Percentiles rank a stretch among this genome's conserved stretches.
These are phyloP conservation scores for Lates japonicus DNA, from an alignment of 2,797 vertebrate genomes.

Conservation along the genomic window DNA sequence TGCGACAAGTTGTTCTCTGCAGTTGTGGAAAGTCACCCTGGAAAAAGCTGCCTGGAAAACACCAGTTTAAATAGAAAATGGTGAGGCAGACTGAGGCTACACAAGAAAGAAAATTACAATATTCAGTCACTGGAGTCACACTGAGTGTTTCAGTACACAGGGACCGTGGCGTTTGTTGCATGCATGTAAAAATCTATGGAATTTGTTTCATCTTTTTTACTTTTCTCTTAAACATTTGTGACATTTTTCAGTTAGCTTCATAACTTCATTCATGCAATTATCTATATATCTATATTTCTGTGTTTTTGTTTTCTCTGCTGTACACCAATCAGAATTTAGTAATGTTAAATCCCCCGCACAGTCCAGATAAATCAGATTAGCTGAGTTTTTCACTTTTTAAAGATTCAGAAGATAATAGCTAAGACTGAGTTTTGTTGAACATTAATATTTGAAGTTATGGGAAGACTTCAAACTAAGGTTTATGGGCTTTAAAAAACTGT, in stretches of 20 bases:
- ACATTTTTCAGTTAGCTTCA: background rate
- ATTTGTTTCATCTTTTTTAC: background rate
- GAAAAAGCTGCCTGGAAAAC: constrained; percentile 42
- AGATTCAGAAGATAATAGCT: background rate
- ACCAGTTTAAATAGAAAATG: constrained; percentile 20
- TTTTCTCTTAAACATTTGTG: background rate
- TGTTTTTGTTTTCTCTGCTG: background rate
- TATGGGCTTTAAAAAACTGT: no score
- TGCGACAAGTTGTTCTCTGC: constrained; percentile 42
- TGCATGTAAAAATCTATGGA: background rate
- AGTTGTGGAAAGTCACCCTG: constrained; percentile 16
- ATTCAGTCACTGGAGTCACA: background rate
- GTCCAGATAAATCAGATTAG: background rate
- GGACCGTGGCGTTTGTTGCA: background rate
- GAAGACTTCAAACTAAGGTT: background rate
- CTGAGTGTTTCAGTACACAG: background rate
- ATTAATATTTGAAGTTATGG: background rate
- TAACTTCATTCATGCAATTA: background rate
- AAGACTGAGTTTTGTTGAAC: background rate
- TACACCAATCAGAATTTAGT: background rate
- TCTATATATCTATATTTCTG: background rate
- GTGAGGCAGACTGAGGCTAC: constrained; percentile 8
- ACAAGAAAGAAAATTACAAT: background rate
- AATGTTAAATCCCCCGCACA: background rate
- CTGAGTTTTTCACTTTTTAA: background rate